Conservation (phyloP, 2,888 invertebrate species). For the Meiosimyza platycephala region DNA sequence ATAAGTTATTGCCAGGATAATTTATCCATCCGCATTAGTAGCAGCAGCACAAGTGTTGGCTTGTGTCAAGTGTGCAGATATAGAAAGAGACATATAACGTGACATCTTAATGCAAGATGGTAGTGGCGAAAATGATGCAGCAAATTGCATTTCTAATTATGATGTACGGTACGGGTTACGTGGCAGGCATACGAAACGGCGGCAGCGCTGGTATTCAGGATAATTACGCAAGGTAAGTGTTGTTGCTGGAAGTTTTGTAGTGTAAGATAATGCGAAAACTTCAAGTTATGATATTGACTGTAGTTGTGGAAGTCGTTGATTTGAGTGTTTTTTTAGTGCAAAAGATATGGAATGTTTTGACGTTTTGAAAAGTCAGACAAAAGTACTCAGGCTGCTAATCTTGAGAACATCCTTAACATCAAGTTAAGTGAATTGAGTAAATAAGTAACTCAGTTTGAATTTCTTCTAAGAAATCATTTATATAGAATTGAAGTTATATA, state of each 20-base stretch:
- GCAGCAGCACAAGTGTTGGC: constrained; percentile 21
- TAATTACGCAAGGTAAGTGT: constrained; percentile 57
- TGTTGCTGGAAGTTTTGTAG: constrained; percentile 11
- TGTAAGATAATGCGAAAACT: constrained; percentile 14
- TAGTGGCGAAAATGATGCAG: constrained; percentile 56
- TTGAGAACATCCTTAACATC: no score
- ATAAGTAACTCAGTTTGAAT: no score
- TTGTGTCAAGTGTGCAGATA: background rate
- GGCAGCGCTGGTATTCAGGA: constrained; percentile 43
- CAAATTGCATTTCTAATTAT: constrained; percentile 67
- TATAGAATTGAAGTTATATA: no score
- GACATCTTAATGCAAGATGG: constrained; percentile 24
- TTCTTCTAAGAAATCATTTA: no score
- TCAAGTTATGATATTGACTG: constrained; percentile 22
- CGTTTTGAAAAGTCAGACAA: no score
- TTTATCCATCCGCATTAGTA: constrained; percentile 14
- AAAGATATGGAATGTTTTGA: no score
- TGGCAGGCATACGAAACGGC: constrained; percentile 64
- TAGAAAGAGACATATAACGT: background rate
- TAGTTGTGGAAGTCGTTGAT: no score
- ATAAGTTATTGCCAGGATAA: constrained; percentile 26
- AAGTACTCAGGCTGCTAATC: no score
- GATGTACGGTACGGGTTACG: constrained; percentile 59
- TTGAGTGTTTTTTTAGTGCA: no score
- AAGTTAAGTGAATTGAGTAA: no score